phyloP scores from a whole-genome alignment of 2,888 invertebrate species.

The Smittia aterrima region DNA sequence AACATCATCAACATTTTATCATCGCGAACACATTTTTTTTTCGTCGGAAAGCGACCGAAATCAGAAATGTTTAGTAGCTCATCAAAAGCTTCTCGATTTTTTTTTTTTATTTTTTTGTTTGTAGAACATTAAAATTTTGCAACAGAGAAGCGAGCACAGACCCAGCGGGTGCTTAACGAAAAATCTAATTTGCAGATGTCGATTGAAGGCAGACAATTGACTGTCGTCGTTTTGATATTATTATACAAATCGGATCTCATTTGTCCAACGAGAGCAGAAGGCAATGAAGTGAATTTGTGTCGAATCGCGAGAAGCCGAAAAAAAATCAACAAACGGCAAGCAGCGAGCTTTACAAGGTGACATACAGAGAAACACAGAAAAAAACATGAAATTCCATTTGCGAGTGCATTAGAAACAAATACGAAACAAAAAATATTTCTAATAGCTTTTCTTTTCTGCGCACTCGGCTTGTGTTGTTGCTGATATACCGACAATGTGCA shows the following conservation, averaged over 20 bases:
- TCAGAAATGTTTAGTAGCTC: constrained; percentile 6
- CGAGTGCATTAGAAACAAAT: constrained; percentile 4
- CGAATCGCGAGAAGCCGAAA: background rate
- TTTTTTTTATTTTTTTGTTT: too few relatives aligned
- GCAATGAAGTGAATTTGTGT: background rate
- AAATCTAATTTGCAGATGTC: constrained; percentile 37
- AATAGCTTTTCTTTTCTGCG: background rate
- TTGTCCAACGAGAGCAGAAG: background rate
- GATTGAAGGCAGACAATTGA: background rate
- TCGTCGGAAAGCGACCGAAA: background rate
- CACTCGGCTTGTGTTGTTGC: background rate
- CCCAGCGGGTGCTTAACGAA: background rate
- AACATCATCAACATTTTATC: constrained; percentile 1
- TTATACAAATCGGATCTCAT: background rate
- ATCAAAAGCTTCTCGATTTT: background rate
- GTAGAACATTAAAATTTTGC: constrained; percentile 11
- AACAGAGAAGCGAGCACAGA: background rate
- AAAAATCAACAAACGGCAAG: background rate
- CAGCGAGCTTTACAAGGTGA: background rate
- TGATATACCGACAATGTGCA: constrained; percentile 32
- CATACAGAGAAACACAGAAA: background rate
- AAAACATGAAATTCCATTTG: constrained; percentile 11
- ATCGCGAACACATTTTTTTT: background rate
- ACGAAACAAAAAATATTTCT: background rate
- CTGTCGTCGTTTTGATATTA: background rate